Base-by-base conservation (phyloP, 2,888 invertebrate genomes). In the Tipula confusa region DNA sequence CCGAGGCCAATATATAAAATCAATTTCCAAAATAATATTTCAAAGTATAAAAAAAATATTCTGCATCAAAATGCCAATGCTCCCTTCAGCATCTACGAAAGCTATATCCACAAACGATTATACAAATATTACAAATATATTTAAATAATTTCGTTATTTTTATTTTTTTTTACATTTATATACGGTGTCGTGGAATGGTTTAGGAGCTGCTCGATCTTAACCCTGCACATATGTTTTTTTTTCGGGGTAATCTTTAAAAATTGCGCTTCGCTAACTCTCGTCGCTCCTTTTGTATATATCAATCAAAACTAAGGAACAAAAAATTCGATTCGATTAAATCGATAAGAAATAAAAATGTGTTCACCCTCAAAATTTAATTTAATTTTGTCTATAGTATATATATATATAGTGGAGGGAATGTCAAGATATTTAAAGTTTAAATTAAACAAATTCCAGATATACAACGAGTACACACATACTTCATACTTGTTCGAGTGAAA, bases 51-150 rank as follows among this genome's bases (percentile, higher is more conserved):
- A 9, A 64, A 64, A 9, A 64, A 64, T 9, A 64, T 24, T 64
- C 64, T 64, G 64, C 64, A 64, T 64, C 64, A 64, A 64, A 64
- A 64, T 64, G 64, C 64, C 64, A 64, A 64, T 64, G 64, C 64
- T 64, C 64, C 64, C 64, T 64, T 64, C 64, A 64, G 64, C 64
- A 13, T 24, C 64, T 64, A n/a, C n/a, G n/a, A 64, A 64, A 64
- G 64, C 64, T 64, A 24, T 64, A 64, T 64, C n/a, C n/a, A n/a
- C n/a, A n/a, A n/a, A n/a, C n/a, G 64, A 24, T 64, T 64, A 64
- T 24, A 24, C 64, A 64, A 64, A 64, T 64, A 64, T 24, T 7
- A 43, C n/a, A 43, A 43, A 1, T 9, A 64, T 24, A 64, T 24
- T 64, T 64, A 24, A 64, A 64, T 24, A 24, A 24, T 64, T 64